Percentiles rank a stretch among this genome's conserved stretches.
Conservation (phyloP, 2,888 invertebrate genomes). For the Abscondita cerata region DNA sequence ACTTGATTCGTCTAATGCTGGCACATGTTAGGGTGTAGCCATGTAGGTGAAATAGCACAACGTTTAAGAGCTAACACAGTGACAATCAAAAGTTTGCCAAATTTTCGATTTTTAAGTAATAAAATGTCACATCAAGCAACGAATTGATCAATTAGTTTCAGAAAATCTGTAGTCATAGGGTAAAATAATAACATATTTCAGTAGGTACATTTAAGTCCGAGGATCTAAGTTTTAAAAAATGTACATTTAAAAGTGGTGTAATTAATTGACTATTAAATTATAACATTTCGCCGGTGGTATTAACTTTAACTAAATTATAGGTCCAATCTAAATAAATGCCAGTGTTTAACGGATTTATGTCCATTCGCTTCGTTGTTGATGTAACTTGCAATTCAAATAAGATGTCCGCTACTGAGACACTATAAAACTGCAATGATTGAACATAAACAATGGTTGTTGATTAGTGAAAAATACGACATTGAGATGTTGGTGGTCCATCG, state of each 20-base stretch:
- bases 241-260: too few species aligned
- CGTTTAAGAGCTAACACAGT: slow-evolving; percentile 23
- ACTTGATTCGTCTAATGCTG: slow-evolving; percentile 37
- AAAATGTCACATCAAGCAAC: too few species aligned
- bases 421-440: slow-evolving; percentile 53
- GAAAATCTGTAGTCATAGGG: too few species aligned
- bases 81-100: slow-evolving; percentile 12
- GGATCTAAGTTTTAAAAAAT: too few species aligned
- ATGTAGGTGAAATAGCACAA: slow-evolving; percentile 35
- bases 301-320: slow-evolving; percentile 49
- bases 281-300: slow-evolving; percentile 42
- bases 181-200: too few species aligned
- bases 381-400: slow-evolving; percentile 57
- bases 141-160: too few species aligned
- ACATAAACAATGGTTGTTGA: slow-evolving; percentile 57
- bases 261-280: slow-evolving; percentile 40
- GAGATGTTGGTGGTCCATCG: slow-evolving; percentile 52
- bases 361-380: slow-evolving; percentile 44
- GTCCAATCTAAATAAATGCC: slow-evolving; percentile 55
- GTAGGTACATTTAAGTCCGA: too few species aligned
- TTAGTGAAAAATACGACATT: slow-evolving; percentile 56
- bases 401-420: slow-evolving; percentile 48
- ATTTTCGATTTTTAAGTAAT: too few species aligned
- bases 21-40: slow-evolving; percentile 35
- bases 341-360: slow-evolving; percentile 53